phyloP scores from a whole-genome alignment of 2,113 vertebrate species.

The Scolopax mira region DNA sequence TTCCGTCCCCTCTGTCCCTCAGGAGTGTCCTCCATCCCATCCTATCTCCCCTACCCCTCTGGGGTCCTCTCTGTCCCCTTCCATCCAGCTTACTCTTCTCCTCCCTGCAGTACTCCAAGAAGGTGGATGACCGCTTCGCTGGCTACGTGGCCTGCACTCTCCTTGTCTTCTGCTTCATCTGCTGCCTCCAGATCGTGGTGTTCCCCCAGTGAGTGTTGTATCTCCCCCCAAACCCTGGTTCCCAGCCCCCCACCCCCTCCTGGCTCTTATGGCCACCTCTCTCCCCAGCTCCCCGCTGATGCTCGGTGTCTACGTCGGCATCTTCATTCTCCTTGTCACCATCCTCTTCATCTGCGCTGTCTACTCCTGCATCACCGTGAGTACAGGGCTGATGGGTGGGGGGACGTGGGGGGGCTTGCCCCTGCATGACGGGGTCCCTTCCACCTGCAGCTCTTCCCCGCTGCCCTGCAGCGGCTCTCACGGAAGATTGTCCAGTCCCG shows the following conservation, averaged over 20 bases:
- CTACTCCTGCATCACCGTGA: conserved; percentile 90
- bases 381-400: not conserved
- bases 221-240: not conserved
- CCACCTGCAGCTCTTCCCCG: conserved; percentile 81
- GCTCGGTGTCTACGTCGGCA: conserved; percentile 85
- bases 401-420: fast-evolving
- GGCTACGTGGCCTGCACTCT: conserved; percentile 92
- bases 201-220: conserved; percentile 87
- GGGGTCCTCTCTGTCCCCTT: not conserved
- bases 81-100: not conserved
- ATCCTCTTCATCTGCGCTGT: conserved; percentile 90
- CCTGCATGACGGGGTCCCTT: fast-evolving
- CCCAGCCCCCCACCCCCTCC: not conserved
- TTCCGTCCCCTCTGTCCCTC: too few relatives aligned
- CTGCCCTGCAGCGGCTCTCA: conserved; percentile 84
- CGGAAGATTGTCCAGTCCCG: conserved; percentile 90
- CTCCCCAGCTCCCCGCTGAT: conserved; percentile 83
- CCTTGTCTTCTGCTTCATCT: conserved; percentile 94
- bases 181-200: conserved; percentile 90
- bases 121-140: conserved; percentile 92
- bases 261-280: not conserved
- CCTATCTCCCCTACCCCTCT: not conserved
- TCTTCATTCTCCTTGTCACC: conserved; percentile 86
- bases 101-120: conserved; percentile 86
- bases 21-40: not conserved